Conservation (phyloP, 2,113 vertebrate genomes). For the Corythornis vintsioides region DNA sequence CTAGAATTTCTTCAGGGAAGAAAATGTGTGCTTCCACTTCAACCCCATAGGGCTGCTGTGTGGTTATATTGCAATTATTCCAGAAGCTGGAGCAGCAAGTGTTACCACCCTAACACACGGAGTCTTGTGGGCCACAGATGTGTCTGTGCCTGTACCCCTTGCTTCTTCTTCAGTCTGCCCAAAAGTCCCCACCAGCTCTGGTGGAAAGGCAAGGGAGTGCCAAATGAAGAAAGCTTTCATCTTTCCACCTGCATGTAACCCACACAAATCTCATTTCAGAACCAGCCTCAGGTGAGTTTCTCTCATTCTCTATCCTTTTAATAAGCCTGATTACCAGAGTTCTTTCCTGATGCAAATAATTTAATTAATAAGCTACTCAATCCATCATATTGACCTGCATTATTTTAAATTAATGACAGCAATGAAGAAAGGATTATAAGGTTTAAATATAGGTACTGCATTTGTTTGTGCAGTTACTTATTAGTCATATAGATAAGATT, state of each 20-base stretch:
- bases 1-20: not conserved
- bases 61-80: not conserved
- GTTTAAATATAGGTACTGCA: not conserved
- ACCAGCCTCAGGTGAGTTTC: not conserved
- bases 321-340: slow-evolving; percentile 44
- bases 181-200: not conserved
- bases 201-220: not conserved
- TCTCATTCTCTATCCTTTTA: slow-evolving; percentile 56
- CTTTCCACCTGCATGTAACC: not conserved
- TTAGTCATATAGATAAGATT: not conserved
- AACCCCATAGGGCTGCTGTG: not conserved
- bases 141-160: not conserved
- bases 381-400: not conserved
- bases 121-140: accelerated
- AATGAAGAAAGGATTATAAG: not conserved
- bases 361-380: slow-evolving; percentile 26
- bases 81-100: not conserved
- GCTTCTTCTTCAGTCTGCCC: not conserved
- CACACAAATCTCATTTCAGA: not conserved
- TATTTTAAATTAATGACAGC: slow-evolving; percentile 47
- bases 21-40: not conserved
- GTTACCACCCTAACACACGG: not conserved
- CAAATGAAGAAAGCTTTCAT: not conserved
- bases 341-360: slow-evolving; percentile 48
- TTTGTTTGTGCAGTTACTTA: not conserved